Evolutionary conservation across 2,888 invertebrate species (phyloP).

Genomic region (Clunio marinus): DNA sequence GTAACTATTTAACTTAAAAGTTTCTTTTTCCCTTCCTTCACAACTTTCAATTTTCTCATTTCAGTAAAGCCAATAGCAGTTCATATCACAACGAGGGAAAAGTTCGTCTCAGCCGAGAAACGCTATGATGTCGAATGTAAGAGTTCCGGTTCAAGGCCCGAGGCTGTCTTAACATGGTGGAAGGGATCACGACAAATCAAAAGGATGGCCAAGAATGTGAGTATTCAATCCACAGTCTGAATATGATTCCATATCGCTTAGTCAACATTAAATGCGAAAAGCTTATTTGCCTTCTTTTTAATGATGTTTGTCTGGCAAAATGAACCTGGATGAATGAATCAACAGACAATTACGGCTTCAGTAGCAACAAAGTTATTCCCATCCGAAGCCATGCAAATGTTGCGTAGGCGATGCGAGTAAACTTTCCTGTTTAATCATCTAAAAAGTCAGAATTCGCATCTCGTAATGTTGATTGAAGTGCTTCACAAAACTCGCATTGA

Average conservation of each 20-base stretch:
- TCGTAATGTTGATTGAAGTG: neutral
- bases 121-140: conserved; percentile 83
- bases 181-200: conserved; percentile 76
- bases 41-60: neutral
- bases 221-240: conserved; percentile 47
- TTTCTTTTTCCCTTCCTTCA: neutral
- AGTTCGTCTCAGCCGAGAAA: conserved; percentile 78
- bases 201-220: conserved; percentile 75
- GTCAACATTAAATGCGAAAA: neutral
- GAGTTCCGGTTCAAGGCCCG: conserved; percentile 79
- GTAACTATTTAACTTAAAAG: conserved; percentile 11
- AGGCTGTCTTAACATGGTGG: conserved; percentile 86
- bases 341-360: conserved; percentile 2
- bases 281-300: conserved; percentile 17
- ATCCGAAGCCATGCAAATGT: conserved; percentile 13
- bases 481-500: neutral
- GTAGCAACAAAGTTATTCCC: neutral
- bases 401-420: neutral
- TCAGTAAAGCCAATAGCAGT: conserved; percentile 83
- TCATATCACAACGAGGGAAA: conserved; percentile 76
- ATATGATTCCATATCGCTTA: neutral
- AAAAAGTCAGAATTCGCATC: neutral
- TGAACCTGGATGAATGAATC: neutral
- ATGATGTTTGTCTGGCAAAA: conserved; percentile 28
- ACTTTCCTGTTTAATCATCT: neutral